Conservation (phyloP, 2,113 vertebrate genomes). For the Romanogobio albipinnatus region DNA sequence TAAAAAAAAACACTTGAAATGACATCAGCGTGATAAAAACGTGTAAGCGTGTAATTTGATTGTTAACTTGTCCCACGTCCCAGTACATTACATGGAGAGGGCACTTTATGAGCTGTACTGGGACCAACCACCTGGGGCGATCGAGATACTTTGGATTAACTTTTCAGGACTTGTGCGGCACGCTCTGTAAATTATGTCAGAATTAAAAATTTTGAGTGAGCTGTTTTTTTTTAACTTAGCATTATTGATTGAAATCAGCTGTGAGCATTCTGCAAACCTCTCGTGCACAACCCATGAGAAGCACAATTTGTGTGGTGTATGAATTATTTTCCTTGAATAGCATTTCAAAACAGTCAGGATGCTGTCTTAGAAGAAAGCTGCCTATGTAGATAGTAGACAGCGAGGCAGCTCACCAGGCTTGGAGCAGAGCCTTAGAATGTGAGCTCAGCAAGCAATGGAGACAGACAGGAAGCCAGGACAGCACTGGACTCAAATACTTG, state of each 20-base stretch:
- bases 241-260: neutral
- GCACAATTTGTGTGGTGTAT: neutral
- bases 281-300: neutral
- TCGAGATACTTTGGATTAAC: too few relatives aligned
- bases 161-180: too few relatives aligned
- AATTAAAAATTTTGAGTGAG: neutral
- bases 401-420: neutral
- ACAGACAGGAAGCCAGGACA: slow-evolving; percentile 15
- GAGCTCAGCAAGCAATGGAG: slow-evolving; percentile 9
- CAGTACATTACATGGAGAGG: too few relatives aligned
- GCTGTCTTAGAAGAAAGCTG: neutral
- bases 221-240: neutral
- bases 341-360: neutral
- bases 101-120: too few relatives aligned
- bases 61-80: too few relatives aligned
- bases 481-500: slow-evolving; percentile 6
- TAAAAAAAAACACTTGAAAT: too few relatives aligned
- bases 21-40: too few relatives aligned
- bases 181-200: neutral
- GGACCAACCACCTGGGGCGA: too few relatives aligned
- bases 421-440: slow-evolving; percentile 8
- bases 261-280: neutral
- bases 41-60: too few relatives aligned
- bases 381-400: neutral
- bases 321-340: neutral